Evolutionary conservation across 2,888 invertebrate species (phyloP).

Genomic region (Epinotia bilunana): DNA sequence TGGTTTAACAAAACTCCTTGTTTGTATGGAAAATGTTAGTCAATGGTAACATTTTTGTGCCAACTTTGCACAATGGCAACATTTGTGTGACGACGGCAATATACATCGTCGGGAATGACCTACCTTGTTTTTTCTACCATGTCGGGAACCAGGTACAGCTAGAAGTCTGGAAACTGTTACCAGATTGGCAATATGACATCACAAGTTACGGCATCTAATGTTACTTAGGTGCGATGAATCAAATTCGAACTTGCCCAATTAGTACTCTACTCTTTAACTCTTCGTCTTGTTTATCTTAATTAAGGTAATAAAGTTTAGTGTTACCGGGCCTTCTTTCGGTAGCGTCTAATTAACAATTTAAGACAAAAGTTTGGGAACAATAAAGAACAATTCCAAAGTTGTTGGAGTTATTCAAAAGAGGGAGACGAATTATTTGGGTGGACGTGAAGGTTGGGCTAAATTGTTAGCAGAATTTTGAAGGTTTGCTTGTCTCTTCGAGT

Average conservation of each 20-base stretch:
- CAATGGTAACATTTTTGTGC: too few species aligned
- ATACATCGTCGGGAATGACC: too few species aligned
- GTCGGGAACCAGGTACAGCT: background rate
- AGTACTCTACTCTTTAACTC: slow-evolving; percentile 28
- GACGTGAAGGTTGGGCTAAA: slow-evolving; percentile 2
- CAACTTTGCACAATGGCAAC: too few species aligned
- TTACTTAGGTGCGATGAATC: background rate
- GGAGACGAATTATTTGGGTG: slow-evolving; percentile 22
- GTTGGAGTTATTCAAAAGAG: slow-evolving; percentile 32
- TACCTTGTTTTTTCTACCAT: too few species aligned
- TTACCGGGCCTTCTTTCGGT: slow-evolving; percentile 27
- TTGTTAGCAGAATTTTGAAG: background rate
- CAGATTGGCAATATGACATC: background rate
- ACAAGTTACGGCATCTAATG: too few species aligned
- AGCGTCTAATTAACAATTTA: slow-evolving; percentile 34
- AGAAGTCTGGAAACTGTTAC: background rate
- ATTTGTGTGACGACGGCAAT: too few species aligned
- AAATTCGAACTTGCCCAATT: slow-evolving; percentile 28
- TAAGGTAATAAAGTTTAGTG: slow-evolving; percentile 40
- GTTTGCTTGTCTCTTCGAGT: background rate
- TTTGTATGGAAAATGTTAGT: too few species aligned
- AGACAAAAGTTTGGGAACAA: slow-evolving; percentile 33
- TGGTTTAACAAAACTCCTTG: too few species aligned
- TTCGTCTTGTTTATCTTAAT: slow-evolving; percentile 39
- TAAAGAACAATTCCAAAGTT: slow-evolving; percentile 34